Evolutionary conservation across 23 tunicate species (phyloP).

Genomic region (Trididemnum nubilum): DNA sequence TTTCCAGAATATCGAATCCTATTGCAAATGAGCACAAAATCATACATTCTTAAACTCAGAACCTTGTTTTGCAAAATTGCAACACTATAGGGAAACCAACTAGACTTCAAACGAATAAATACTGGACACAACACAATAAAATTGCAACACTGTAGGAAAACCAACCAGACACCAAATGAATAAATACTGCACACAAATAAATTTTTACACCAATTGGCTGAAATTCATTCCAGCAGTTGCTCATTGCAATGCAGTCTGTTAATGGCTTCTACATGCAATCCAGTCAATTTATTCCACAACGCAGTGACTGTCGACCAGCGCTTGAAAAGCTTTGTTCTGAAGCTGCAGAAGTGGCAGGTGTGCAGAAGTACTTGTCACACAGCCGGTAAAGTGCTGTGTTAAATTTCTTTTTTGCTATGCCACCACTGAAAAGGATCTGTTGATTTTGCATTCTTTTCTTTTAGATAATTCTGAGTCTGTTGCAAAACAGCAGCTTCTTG

Average conservation of each 20-base stretch:
- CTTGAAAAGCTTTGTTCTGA: constrained; percentile 37
- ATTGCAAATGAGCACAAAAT: background rate
- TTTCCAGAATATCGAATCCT: background rate
- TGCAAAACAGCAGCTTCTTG: background rate
- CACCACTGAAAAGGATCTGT: background rate
- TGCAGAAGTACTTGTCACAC: background rate
- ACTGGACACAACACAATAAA: background rate
- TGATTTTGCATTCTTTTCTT: background rate
- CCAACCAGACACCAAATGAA: too few relatives aligned
- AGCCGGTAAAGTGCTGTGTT: background rate
- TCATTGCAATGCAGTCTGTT: constrained; percentile 33
- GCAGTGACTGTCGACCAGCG: constrained; percentile 16
- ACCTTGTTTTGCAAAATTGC: background rate
- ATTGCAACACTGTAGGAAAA: too few relatives aligned
- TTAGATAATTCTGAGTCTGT: background rate
- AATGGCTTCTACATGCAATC: constrained; percentile 16
- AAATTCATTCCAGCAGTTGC: background rate
- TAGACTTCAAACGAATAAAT: background rate
- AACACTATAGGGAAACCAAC: background rate
- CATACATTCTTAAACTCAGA: too few relatives aligned
- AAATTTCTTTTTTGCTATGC: background rate
- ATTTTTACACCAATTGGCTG: background rate
- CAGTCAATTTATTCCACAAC: background rate
- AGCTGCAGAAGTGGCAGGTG: constrained; percentile 28
- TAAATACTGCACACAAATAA: background rate